Evolutionary conservation across 1,140 invertebrate species (phyloP).

Genomic region (Pseudomyrmex dendroicus): DNA sequence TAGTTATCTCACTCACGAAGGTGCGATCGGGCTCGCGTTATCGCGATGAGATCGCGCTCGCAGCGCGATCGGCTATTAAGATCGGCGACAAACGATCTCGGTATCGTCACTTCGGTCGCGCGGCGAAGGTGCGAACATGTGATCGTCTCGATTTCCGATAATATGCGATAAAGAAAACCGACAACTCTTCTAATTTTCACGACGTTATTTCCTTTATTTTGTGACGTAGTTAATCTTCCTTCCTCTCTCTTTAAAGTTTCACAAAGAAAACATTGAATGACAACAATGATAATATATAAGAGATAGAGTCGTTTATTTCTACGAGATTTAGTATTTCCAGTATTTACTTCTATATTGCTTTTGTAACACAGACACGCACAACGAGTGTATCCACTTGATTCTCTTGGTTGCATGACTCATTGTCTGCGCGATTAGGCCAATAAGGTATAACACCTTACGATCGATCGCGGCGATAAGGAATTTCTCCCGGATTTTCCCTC

Average conservation of each 20-base stretch:
- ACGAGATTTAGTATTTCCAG: neutral
- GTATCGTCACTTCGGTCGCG: neutral
- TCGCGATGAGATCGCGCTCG: slow-evolving; percentile 23
- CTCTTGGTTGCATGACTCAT: neutral
- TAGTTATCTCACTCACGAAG: slow-evolving; percentile 17
- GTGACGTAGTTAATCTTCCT: too few species aligned
- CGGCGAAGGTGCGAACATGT: slow-evolving; percentile 35
- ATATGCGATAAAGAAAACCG: slow-evolving; percentile 30
- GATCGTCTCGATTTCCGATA: neutral
- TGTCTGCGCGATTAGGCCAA: slow-evolving; percentile 27
- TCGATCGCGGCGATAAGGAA: slow-evolving; percentile 62
- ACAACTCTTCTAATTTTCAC: neutral
- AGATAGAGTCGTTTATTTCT: neutral
- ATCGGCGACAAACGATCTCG: slow-evolving; percentile 33
- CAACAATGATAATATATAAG: too few species aligned
- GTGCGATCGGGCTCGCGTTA: slow-evolving; percentile 1
- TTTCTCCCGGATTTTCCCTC: slow-evolving; percentile 62
- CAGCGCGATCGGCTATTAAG: slow-evolving; percentile 45
- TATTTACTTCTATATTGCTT: neutral
- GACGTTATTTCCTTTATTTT: neutral
- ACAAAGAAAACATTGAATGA: too few species aligned
- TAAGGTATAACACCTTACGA: slow-evolving; percentile 40
- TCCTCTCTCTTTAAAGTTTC: neutral
- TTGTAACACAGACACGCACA: too few species aligned
- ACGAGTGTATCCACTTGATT: neutral